phyloP scores from a whole-genome alignment of 2,113 vertebrate species.

The Tympanuchus pallidicinctus region DNA sequence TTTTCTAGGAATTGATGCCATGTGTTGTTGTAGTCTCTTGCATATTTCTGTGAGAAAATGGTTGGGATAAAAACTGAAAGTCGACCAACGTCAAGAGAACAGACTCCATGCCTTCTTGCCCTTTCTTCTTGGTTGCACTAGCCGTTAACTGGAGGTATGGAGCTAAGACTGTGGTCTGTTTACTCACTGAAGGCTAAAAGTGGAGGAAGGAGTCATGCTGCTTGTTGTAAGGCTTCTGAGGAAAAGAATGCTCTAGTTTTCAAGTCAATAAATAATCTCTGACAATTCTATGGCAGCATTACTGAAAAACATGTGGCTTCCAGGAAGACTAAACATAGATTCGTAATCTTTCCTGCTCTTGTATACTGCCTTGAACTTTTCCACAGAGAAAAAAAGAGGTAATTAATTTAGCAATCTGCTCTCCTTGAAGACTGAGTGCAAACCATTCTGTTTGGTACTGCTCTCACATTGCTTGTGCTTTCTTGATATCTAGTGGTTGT shows the following conservation, averaged over 20 bases:
- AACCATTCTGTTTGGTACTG: background rate
- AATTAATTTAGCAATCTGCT: background rate
- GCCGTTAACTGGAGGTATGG: background rate
- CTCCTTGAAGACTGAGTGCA: background rate
- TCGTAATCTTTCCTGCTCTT: background rate
- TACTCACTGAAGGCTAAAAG: background rate
- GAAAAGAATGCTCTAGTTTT: background rate
- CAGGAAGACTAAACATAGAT: background rate
- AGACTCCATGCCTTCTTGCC: background rate
- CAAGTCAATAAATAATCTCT: background rate
- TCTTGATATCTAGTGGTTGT: background rate
- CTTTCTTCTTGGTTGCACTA: background rate
- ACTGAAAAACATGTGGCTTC: background rate
- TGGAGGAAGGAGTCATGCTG: background rate
- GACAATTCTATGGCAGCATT: background rate
- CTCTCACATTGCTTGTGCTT: fast-evolving
- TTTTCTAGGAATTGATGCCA: background rate
- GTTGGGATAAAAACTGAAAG: background rate
- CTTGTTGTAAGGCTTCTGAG: background rate
- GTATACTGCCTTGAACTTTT: background rate
- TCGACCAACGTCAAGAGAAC: background rate
- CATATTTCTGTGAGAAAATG: background rate
- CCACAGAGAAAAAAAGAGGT: background rate
- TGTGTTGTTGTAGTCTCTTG: background rate
- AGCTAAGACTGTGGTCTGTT: background rate